These are phyloP conservation scores for Apeltes quadracus DNA, from an alignment of 2,113 vertebrate species.

Conservation along the genomic window DNA sequence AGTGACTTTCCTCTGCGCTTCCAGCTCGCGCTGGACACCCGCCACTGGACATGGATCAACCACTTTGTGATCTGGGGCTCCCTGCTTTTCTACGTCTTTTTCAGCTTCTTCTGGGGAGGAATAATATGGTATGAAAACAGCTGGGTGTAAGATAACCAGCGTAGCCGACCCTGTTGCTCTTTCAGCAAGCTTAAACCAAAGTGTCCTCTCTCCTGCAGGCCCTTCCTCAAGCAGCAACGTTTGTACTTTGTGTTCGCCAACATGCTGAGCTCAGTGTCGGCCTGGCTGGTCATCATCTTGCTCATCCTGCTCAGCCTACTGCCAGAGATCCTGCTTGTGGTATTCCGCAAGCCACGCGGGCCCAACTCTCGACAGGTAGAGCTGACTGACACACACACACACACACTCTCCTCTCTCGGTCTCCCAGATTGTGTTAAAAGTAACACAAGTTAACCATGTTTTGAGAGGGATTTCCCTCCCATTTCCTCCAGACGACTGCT, in stretches of 20 bases:
- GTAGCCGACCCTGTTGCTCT: background rate
- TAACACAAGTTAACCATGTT: background rate
- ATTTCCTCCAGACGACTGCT: conserved; percentile 1
- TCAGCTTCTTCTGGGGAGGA: conserved; percentile 99
- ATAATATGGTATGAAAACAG: conserved; percentile 89
- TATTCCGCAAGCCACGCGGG: conserved; percentile 74
- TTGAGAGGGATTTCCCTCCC: background rate
- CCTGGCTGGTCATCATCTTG: conserved; percentile 94
- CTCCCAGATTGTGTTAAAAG: background rate
- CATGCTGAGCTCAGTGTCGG: conserved; percentile 92
- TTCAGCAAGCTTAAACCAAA: conserved; percentile 10
- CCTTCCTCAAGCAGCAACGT: conserved; percentile 94
- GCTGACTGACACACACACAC: conserved; percentile 12
- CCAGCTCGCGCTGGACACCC: conserved; percentile 94
- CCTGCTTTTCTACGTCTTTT: conserved; percentile 95
- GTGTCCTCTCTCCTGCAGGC: conserved; percentile 80
- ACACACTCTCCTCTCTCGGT: background rate
- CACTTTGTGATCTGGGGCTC: conserved; percentile 99
- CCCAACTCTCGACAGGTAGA: conserved; percentile 75
- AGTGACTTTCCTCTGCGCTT: conserved; percentile 26
- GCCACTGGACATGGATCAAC: conserved; percentile 98
- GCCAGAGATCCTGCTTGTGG: conserved; percentile 89
- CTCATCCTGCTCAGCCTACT: conserved; percentile 94
- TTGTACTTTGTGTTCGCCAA: conserved; percentile 98
- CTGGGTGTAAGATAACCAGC: background rate